Evolutionary conservation across 2,797 vertebrate species (phyloP), one percentile per base, ranked within the genome.

Genomic region (Brachymystax lenok): DNA sequence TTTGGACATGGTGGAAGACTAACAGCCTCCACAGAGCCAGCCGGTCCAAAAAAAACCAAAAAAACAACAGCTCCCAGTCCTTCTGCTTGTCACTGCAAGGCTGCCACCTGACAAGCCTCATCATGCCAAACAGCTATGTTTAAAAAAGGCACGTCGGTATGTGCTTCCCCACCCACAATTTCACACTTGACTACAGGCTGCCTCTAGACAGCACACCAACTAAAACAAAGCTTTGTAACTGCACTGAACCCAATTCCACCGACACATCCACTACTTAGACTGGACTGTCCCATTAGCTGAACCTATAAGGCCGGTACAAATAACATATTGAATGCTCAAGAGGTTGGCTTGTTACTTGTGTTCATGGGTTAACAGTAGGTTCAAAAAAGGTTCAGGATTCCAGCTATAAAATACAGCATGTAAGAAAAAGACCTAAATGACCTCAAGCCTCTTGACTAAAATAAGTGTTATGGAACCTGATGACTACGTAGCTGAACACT

Each of bases 41-140:
- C 28, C 64, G 13, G 69, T 75, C 52, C 19, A 54, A 73, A 71
- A 75, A 70, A 17, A 5, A 19, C 19, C 46, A 73, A 71, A 75
- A 70, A 17, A 5, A 19, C 24, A 16, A 56, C 4, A 21, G 61
- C 24, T 13, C n/a, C 33, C 35, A 28, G 46, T 27, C 28, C 27
- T 2, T 52, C 64, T 67, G 27, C 7, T 61, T 4, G 64, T 28
- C 64, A 30, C 10, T 24, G 64, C 27, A 28, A 56, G 52, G 19
- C 52, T 56, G 21, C 13, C 27, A 66, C 63, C 6, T 28, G 63
- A 66, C 63, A 66, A 67, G 64, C 28, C 64, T 16, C 24, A 67
- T 16, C 64, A 33, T 13, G 27, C 4, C 64, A 27, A 30, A 33
- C 27, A 5, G 27, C 17, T 24, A 30, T 67, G 28, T 13, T 67